Evolutionary conservation across 2,888 invertebrate genomes (phyloP).

Genomic region (Nomada fabriciana): DNA sequence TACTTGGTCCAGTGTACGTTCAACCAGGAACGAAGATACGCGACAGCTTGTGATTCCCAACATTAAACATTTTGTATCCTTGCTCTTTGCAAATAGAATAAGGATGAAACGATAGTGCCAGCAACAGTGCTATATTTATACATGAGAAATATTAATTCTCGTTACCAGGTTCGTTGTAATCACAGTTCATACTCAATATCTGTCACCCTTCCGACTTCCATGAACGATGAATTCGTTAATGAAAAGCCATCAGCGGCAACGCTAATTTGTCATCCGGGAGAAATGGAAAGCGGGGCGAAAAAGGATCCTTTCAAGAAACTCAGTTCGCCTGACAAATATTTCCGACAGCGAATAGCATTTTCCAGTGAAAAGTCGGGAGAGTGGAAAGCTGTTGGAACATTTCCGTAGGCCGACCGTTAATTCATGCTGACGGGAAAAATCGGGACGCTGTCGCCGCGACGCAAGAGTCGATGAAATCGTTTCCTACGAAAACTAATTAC

Average conservation of each 20-base stretch:
- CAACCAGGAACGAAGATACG: too few species aligned
- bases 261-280: slow-evolving; percentile 31
- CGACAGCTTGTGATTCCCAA: too few species aligned
- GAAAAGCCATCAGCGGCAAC: slow-evolving; percentile 27
- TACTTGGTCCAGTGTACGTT: too few species aligned
- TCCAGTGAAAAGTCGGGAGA: slow-evolving; percentile 9
- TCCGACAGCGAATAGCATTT: slow-evolving; percentile 26
- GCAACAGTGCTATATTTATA: too few species aligned
- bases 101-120: too few species aligned
- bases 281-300: background rate
- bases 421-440: slow-evolving; percentile 13
- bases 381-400: background rate
- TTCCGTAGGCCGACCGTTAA: slow-evolving; percentile 30
- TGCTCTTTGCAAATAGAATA: too few species aligned
- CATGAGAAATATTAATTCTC: too few species aligned
- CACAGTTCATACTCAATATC: too few species aligned
- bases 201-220: too few species aligned
- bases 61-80: too few species aligned
- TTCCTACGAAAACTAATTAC: slow-evolving; percentile 54
- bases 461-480: slow-evolving; percentile 29
- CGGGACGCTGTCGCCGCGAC: background rate
- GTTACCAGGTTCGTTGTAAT: too few species aligned
- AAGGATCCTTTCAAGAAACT: slow-evolving; percentile 15
- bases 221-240: slow-evolving; percentile 21
- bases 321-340: slow-evolving; percentile 22